Conservation (phyloP, 2,113 vertebrate genomes). For the Larimichthys crocea region DNA sequence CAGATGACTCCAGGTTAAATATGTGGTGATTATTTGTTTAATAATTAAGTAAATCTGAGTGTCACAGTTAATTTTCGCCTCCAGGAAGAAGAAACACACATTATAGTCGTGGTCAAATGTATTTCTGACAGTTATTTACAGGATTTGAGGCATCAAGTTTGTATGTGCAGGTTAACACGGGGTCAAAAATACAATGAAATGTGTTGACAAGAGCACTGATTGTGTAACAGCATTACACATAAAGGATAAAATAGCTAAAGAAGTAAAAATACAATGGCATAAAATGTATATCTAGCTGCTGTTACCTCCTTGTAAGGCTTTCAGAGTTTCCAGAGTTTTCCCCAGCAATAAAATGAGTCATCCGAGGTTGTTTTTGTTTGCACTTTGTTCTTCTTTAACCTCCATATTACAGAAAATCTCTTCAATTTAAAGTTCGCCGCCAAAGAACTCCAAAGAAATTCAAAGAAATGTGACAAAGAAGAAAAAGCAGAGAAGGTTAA, state of each 20-base stretch:
- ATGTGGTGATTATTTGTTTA: not conserved
- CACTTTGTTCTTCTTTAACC: constrained; percentile 74
- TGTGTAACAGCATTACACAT: no score
- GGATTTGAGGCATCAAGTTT: not conserved
- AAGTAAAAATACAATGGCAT: no score
- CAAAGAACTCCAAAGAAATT: constrained; percentile 92
- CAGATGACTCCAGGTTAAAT: not conserved
- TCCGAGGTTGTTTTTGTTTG: not conserved
- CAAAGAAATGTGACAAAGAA: constrained; percentile 95
- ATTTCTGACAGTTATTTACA: not conserved
- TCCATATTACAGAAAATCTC: constrained; percentile 85
- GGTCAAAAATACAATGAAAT: no score
- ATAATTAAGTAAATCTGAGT: not conserved
- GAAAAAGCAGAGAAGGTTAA: constrained; percentile 93
- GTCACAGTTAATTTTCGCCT: not conserved
- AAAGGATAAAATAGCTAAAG: no score
- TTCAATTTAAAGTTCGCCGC: constrained; percentile 95
- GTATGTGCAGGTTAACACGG: no score
- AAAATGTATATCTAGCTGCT: no score
- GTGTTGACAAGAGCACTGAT: no score
- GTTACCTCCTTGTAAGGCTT: not conserved
- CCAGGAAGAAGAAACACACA: not conserved
- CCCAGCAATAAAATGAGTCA: not conserved
- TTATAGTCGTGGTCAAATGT: not conserved
- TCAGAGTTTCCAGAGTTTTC: not conserved